phyloP scores from a whole-genome alignment of 2,797 vertebrate species.

The Scleropages formosus region DNA sequence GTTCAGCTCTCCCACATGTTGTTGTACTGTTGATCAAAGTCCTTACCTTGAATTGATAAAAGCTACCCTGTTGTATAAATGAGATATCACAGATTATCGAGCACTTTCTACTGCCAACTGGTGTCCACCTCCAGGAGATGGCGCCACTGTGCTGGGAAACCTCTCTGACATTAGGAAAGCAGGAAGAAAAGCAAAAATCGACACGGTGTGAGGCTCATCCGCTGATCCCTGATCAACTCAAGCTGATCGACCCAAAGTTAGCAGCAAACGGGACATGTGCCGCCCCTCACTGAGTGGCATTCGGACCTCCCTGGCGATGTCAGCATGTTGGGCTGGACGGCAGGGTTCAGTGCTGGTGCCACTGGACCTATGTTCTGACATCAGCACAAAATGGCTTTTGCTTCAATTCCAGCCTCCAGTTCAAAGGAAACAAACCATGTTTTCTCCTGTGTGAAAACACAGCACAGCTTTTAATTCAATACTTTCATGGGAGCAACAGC shows the following conservation, averaged over 20 bases:
- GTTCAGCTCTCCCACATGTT: no score
- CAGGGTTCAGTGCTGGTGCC: neutral
- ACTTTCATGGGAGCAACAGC: no score
- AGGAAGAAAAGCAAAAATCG: neutral
- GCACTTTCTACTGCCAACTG: slow-evolving; percentile 29
- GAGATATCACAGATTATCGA: neutral
- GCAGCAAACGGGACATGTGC: no score
- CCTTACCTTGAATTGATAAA: neutral
- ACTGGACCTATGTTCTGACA: neutral
- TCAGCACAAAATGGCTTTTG: neutral
- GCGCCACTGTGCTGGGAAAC: slow-evolving; percentile 51
- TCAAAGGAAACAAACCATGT: neutral
- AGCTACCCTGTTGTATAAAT: neutral
- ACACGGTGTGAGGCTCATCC: no score
- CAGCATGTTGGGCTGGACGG: neutral
- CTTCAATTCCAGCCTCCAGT: neutral
- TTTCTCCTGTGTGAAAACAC: neutral
- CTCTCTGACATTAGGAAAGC: neutral
- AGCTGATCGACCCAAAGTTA: no score
- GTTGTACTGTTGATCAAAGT: no score
- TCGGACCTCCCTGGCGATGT: neutral
- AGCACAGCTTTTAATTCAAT: neutral
- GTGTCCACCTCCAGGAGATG: slow-evolving; percentile 55
- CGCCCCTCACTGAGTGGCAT: neutral
- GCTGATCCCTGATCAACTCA: no score